phyloP scores from a whole-genome alignment of 2,797 vertebrate genomes.

The Schizothorax lantsangensis region DNA sequence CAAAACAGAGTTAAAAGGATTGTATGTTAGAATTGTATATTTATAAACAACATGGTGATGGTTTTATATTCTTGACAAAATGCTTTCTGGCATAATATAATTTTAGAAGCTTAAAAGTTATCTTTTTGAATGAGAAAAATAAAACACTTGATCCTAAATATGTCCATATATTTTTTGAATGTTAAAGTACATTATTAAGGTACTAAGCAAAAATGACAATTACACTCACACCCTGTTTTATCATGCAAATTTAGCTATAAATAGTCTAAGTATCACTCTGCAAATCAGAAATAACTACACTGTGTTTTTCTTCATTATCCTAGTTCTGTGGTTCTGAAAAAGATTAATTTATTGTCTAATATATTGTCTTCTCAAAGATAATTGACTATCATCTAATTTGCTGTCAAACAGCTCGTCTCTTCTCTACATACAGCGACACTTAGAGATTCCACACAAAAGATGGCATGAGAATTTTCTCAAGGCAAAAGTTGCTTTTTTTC shows the following conservation, averaged over 20 bases:
- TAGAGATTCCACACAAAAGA: not conserved
- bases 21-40: constrained; percentile 35
- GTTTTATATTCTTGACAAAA: constrained; percentile 29
- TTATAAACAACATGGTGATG: constrained; percentile 40
- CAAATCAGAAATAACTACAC: too few species aligned
- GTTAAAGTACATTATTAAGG: not conserved
- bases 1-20: constrained; percentile 11
- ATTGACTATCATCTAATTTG: not conserved
- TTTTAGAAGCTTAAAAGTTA: constrained; percentile 18
- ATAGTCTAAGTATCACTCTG: too few species aligned
- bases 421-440: not conserved
- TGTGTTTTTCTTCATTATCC: too few species aligned
- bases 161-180: not conserved
- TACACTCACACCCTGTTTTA: not conserved
- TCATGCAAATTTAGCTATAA: not conserved
- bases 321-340: too few species aligned
- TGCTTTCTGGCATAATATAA: not conserved
- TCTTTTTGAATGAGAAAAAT: constrained; percentile 28
- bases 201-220: not conserved
- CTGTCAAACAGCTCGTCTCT: not conserved
- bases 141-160: constrained; percentile 14
- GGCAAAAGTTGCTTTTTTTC: not conserved
- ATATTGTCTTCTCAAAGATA: not conserved
- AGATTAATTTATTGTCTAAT: too few species aligned
- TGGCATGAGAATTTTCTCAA: not conserved